Percentiles rank a stretch among this genome's conserved stretches.
phyloP scores from a whole-genome alignment of 2,797 vertebrate genomes.

The Chromis chromis region DNA sequence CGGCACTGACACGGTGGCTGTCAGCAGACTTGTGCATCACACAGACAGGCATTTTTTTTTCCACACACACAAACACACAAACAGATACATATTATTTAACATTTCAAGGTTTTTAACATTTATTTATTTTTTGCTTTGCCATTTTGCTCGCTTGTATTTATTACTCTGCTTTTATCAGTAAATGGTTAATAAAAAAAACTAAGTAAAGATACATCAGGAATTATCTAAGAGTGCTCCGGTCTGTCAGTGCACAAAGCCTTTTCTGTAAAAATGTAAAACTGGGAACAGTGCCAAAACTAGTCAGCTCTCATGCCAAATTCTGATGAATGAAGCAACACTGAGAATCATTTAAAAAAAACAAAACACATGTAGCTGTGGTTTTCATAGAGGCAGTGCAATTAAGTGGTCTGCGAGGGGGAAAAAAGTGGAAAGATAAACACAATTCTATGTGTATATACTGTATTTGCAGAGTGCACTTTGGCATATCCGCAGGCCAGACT shows the following conservation, averaged over 20 bases:
- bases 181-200: slow-evolving; percentile 43
- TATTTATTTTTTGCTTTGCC: slow-evolving; percentile 34
- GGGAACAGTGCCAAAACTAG: slow-evolving; percentile 67
- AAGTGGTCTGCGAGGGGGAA: background rate
- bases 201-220: slow-evolving; percentile 59
- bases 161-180: slow-evolving; percentile 61
- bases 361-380: slow-evolving; percentile 47
- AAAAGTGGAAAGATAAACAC: slow-evolving; percentile 26
- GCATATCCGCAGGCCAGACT: slow-evolving; percentile 33
- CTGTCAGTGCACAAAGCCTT: slow-evolving; percentile 48
- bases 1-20: slow-evolving; percentile 42
- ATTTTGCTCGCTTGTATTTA: slow-evolving; percentile 67
- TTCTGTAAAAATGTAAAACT: slow-evolving; percentile 60
- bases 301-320: slow-evolving; percentile 68
- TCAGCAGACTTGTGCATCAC: slow-evolving; percentile 50
- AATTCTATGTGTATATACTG: background rate
- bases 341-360: slow-evolving; percentile 32
- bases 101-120: slow-evolving; percentile 37
- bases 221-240: slow-evolving; percentile 57
- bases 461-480: slow-evolving; percentile 18
- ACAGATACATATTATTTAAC: slow-evolving; percentile 26
- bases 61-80: slow-evolving; percentile 15
- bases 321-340: slow-evolving; percentile 47
- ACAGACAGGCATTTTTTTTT: slow-evolving; percentile 42
- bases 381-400: slow-evolving; percentile 24